These are phyloP conservation scores for Chrysolina americana DNA, from an alignment of 2,888 invertebrate species.

Conservation along the genomic window DNA sequence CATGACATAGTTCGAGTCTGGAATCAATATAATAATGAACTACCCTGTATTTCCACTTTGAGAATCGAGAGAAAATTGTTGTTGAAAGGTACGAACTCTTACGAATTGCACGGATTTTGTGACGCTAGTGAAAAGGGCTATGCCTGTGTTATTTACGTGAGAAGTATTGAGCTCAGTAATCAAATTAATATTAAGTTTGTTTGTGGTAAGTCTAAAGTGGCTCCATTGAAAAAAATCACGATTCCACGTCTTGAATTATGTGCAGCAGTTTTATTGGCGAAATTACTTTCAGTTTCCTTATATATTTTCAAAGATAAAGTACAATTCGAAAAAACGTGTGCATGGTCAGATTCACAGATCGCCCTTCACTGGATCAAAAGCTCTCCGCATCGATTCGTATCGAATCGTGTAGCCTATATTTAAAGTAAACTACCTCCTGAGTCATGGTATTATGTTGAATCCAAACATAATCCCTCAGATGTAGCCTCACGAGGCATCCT, in stretches of 20 bases:
- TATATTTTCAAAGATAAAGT: too few relatives aligned
- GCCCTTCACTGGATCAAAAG: too few relatives aligned
- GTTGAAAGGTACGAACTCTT: not conserved
- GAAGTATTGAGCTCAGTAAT: not conserved
- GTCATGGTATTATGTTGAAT: too few relatives aligned
- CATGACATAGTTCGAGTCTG: not conserved
- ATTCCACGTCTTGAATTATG: conserved; percentile 34
- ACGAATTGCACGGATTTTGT: conserved; percentile 30
- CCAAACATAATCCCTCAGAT: too few relatives aligned
- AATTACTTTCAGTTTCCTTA: too few relatives aligned
- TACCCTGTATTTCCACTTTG: not conserved
- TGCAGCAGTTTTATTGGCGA: too few relatives aligned
- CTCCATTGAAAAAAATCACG: conserved; percentile 10
- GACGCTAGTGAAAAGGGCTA: conserved; percentile 25
- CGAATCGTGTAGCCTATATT: too few relatives aligned
- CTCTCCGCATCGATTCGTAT: too few relatives aligned
- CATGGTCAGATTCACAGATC: too few relatives aligned
- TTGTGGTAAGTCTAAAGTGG: conserved; percentile 26
- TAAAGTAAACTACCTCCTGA: too few relatives aligned
- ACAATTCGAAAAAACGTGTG: too few relatives aligned
- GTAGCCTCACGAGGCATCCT: too few relatives aligned
- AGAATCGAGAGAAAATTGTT: not conserved
- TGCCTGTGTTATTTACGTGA: conserved; percentile 24
- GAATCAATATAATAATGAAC: not conserved
- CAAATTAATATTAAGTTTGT: not conserved